phyloP scores from a whole-genome alignment of 2,888 invertebrate species.

The Azorinus chamasolen region DNA sequence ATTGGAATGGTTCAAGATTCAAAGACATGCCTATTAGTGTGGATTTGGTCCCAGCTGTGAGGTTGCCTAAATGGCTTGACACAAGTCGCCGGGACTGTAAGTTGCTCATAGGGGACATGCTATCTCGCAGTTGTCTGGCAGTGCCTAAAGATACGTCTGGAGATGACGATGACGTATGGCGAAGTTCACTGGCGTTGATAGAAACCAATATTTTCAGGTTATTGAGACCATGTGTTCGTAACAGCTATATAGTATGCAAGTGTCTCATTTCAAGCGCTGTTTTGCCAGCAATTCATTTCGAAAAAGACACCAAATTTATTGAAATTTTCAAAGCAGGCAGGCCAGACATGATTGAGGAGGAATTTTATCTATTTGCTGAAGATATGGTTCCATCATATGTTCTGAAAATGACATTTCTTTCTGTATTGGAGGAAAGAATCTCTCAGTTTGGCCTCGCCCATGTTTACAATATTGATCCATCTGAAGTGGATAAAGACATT shows the following conservation, averaged over 20 bases:
- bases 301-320: conserved; percentile 21
- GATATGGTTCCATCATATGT: conserved; percentile 49
- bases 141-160: conserved; percentile 54
- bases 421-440: conserved; percentile 37
- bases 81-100: conserved; percentile 15
- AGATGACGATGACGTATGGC: conserved; percentile 44
- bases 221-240: conserved; percentile 36
- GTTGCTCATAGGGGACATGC: conserved; percentile 37
- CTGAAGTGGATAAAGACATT: too few species aligned
- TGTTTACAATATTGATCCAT: conserved; percentile 10
- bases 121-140: conserved; percentile 20
- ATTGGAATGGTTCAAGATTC: conserved; percentile 48
- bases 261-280: conserved; percentile 23
- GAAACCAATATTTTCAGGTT: conserved; percentile 57
- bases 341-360: too few species aligned
- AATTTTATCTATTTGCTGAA: conserved; percentile 36
- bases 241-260: conserved; percentile 51
- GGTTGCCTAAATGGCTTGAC: conserved; percentile 38
- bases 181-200: conserved; percentile 47
- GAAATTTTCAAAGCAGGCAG: conserved; percentile 3
- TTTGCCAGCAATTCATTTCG: conserved; percentile 40
- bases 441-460: conserved; percentile 8
- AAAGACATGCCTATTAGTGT: conserved; percentile 49
- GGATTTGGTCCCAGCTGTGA: conserved; percentile 56
- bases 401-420: conserved; percentile 56